Evolutionary conservation across 1,140 invertebrate species (phyloP).

Genomic region (Heliconius himera): DNA sequence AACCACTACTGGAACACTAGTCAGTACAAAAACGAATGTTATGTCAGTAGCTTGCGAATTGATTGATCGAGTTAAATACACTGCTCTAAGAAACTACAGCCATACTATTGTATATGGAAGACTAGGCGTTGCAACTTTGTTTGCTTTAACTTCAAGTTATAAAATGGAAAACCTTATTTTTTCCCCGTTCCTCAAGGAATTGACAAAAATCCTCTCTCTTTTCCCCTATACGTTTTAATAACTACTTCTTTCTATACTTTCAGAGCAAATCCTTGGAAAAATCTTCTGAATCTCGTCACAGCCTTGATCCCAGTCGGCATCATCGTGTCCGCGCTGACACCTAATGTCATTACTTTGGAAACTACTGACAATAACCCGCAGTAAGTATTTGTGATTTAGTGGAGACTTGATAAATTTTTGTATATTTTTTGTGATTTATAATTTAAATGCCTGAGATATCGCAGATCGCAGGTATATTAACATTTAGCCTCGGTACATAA

Average conservation of each 20-base stretch:
- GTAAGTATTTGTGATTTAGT: slow-evolving; percentile 42
- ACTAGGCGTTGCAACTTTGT: no score
- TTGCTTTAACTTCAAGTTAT: no score
- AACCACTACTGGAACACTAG: no score
- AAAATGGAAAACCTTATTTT: no score
- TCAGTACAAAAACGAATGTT: neutral
- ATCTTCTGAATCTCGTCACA: slow-evolving; percentile 78
- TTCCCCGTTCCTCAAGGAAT: no score
- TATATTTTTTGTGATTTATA: no score
- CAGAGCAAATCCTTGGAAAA: slow-evolving; percentile 75
- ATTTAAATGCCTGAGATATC: no score
- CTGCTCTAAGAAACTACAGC: neutral
- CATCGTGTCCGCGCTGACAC: slow-evolving; percentile 82
- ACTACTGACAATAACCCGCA: slow-evolving; percentile 44
- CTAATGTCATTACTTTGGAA: slow-evolving; percentile 79
- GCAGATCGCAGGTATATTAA: no score
- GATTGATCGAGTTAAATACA: neutral
- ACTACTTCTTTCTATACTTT: neutral
- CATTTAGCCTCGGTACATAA: no score
- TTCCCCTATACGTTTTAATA: neutral
- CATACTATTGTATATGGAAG: neutral
- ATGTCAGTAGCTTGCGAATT: neutral
- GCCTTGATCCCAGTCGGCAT: slow-evolving; percentile 82
- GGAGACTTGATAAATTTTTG: no score
- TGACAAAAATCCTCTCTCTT: no score